Base-by-base conservation (phyloP, 1,140 invertebrate genomes). In the Drosophila dunni region DNA sequence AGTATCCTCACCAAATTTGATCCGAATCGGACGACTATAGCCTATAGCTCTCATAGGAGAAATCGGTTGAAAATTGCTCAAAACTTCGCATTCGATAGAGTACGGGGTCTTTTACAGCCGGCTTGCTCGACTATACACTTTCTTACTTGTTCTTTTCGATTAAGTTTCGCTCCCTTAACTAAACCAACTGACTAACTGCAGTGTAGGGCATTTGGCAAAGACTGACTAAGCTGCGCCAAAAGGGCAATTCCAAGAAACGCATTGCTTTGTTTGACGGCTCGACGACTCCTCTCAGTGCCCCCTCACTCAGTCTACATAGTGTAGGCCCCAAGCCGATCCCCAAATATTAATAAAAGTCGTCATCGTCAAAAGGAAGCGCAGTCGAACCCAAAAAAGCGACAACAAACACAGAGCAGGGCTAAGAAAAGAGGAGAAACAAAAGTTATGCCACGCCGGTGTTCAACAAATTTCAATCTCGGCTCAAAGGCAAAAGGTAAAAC, bases 271-370 rank as follows among this genome's bases (percentile, higher is more conserved):
- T 67, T 77, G 57, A 68, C 69, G 69, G 71, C 64, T 75, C 62
- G 36, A 36, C 68, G 29, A 38, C 62, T 7, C 54, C 0, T 1
- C 34, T 56, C 34, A 34, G 7, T 5, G 24, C 24, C 17, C 15
- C 20, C 8, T 2, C n/a, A 15, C 64, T 29, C 50, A 50, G 64
- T 17, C 44, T 10, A 44, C 29, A 58, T 15, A n/a, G n/a, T 29
- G 24, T 54, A 82, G 58, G 62, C 77, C 72, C 79, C 71, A 82
- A 82, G 82, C 75, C 60, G 67, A 74, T 73, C 70, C 78, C 83
- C 76, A 88, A 79, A 88, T 89, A 88, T 88, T 88, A 89, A 88
- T 88, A 88, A 88, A 88, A 88, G 83, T 89, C 83, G 83, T 88
- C 83, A 88, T 76, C 83, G 83, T 88, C 83, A 88, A 83, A 86